These are phyloP conservation scores for Pogoniulus pusillus DNA, from an alignment of 2,797 vertebrate species.

Conservation along the genomic window DNA sequence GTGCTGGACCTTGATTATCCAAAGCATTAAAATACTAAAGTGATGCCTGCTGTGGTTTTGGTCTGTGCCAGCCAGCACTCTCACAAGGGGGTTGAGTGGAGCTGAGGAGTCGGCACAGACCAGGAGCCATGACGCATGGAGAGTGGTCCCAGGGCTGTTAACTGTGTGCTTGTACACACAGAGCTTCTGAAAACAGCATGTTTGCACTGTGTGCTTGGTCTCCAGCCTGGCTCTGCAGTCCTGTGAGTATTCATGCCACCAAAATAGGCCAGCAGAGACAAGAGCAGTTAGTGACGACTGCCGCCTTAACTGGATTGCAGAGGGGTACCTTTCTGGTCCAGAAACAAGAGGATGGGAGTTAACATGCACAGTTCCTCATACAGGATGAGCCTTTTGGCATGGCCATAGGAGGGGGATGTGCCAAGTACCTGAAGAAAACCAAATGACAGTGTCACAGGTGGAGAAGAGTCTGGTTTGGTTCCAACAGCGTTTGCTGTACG, in stretches of 20 bases:
- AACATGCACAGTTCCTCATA: fast-evolving
- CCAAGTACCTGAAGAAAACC: background rate
- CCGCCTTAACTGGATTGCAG: background rate
- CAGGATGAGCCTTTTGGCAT: background rate
- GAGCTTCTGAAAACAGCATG: background rate
- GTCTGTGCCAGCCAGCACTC: background rate
- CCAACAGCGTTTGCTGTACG: background rate
- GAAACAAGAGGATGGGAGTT: background rate
- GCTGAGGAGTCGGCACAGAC: background rate
- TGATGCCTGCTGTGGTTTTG: background rate
- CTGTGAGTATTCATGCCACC: background rate
- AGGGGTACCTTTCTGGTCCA: background rate
- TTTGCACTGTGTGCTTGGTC: background rate
- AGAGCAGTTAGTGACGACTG: background rate
- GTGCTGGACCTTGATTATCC: background rate
- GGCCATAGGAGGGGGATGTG: background rate
- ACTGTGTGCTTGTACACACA: background rate
- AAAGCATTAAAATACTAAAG: background rate
- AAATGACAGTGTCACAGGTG: background rate
- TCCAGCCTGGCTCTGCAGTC: background rate
- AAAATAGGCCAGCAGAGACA: background rate
- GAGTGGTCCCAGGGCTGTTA: background rate
- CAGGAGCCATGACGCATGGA: background rate
- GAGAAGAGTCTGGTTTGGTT: background rate
- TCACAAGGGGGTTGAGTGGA: background rate